Evolutionary conservation across 2,888 invertebrate genomes (phyloP), one percentile per base, ranked within the genome.

Genomic region (Eumacrocentrus americanus): DNA sequence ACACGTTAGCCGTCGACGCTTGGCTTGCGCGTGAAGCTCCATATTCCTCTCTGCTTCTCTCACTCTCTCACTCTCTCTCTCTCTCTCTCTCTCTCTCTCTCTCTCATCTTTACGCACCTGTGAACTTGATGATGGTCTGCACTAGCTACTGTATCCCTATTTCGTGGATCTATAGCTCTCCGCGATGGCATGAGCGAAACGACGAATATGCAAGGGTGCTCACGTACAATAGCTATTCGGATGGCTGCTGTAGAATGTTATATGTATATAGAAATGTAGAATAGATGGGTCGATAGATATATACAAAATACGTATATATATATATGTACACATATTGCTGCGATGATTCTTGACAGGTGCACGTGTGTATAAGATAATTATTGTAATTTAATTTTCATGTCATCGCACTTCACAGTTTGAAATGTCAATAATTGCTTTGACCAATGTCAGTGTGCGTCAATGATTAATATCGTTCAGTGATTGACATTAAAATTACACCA

Each of bases 1-100:
- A 54, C 48, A 54, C 29, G 18, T 38, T 48, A n/a, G 18, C 42
- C 42, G 29, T 42, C 53, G 14, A 44, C 42, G 53, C 18, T 54
- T 42, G 25, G 25, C 38, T 52, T 23, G 40, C 12, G 40, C 12
- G 14, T 9, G 2, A 29, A 42, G 23, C n/a, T 25, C 16, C 7
- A 29, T 3, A 12, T 42, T 5, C 7, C 22, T 35, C 16, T 44
- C 37, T 35, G 23, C n/a, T n/a, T n/a, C n/a, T n/a, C n/a, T 58
- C 44, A 34, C 29, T 23, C 11, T 58, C 37, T 51, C 29, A 3
- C 7, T 51, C 22, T 55, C 5, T 53, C 22, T 44, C 29, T 50
- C 38, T 40, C 47, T 53, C 12, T 9, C 2, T 42, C 35, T 18
- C 23, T 44, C n/a, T 22, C 29, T 44, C 29, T 16, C 14, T 6